A percentile compares a stretch with the other conserved stretches of the same genome.
Evolutionary conservation across 2,888 invertebrate genomes (phyloP).

Genomic region (Thecocarcelia acutangulata): DNA sequence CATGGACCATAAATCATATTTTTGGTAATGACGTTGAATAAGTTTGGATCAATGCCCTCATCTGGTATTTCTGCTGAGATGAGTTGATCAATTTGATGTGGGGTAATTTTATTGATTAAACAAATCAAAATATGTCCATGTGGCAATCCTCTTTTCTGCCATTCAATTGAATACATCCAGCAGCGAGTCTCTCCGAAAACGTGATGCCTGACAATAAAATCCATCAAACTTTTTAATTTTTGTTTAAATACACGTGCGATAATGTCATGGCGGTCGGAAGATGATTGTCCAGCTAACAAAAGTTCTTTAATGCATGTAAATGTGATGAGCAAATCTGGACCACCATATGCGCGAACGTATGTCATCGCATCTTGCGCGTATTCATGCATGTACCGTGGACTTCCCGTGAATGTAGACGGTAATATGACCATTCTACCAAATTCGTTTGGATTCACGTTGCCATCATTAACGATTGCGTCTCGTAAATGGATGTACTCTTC

Average conservation of each 20-base stretch:
- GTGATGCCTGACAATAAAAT: background rate
- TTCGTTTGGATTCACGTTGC: slow-evolving; percentile 5
- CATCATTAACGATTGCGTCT: slow-evolving; percentile 17
- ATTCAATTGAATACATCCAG: background rate
- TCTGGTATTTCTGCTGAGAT: slow-evolving; percentile 73
- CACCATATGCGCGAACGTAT: background rate
- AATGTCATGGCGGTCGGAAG: no score
- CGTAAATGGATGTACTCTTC: slow-evolving; percentile 17
- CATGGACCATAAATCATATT: slow-evolving; percentile 70
- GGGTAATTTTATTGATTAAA: slow-evolving; percentile 70
- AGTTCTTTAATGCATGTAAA: background rate
- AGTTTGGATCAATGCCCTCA: slow-evolving; percentile 59
- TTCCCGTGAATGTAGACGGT: background rate
- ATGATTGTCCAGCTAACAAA: background rate
- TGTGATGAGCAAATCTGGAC: background rate
- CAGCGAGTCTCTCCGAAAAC: background rate
- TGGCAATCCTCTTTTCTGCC: background rate
- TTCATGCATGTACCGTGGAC: background rate
- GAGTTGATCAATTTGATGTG: slow-evolving; percentile 74
- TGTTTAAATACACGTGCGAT: background rate
- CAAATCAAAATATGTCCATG: slow-evolving; percentile 3
- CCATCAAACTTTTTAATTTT: background rate
- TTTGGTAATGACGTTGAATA: slow-evolving; percentile 56
- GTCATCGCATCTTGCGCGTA: background rate
- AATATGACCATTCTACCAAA: background rate